phyloP scores from a whole-genome alignment of 2,113 vertebrate genomes.

The Tautogolabrus adspersus region DNA sequence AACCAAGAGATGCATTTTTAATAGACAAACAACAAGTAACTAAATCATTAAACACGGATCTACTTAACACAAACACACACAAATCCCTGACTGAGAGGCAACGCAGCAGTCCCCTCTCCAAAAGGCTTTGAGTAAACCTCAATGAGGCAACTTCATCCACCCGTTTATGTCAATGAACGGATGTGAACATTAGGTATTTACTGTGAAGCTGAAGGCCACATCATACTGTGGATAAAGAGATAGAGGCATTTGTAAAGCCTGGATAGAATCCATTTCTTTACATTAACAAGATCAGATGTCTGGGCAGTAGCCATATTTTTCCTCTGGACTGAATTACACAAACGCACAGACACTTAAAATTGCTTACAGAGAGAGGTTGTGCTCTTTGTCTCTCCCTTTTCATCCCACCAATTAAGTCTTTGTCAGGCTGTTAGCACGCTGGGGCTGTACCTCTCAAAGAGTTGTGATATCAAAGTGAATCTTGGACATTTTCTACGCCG shows the following conservation, averaged over 20 bases:
- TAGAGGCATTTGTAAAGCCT: background rate
- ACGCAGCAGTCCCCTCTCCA: too few relatives aligned
- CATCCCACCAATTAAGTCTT: constrained; percentile 59
- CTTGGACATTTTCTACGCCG: constrained; percentile 25
- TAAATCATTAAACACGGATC: too few relatives aligned
- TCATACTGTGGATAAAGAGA: background rate
- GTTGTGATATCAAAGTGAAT: constrained; percentile 10
- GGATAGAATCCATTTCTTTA: constrained; percentile 15
- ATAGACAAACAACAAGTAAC: too few relatives aligned
- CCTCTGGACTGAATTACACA: constrained; percentile 16
- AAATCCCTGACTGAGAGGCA: too few relatives aligned
- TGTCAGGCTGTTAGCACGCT: constrained; percentile 63
- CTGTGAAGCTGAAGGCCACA: background rate
- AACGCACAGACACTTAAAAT: constrained; percentile 32
- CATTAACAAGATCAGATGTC: background rate
- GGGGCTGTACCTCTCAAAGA: constrained; percentile 36
- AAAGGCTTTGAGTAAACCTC: background rate
- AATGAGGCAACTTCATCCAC: background rate
- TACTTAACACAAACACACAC: too few relatives aligned
- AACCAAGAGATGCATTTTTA: too few relatives aligned
- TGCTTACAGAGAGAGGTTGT: constrained; percentile 45
- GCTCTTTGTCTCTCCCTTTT: constrained; percentile 47
- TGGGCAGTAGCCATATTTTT: constrained; percentile 4
- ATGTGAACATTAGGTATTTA: background rate
- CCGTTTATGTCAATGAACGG: background rate